phyloP scores from a whole-genome alignment of 2,797 vertebrate genomes.

The Ispidina picta region DNA sequence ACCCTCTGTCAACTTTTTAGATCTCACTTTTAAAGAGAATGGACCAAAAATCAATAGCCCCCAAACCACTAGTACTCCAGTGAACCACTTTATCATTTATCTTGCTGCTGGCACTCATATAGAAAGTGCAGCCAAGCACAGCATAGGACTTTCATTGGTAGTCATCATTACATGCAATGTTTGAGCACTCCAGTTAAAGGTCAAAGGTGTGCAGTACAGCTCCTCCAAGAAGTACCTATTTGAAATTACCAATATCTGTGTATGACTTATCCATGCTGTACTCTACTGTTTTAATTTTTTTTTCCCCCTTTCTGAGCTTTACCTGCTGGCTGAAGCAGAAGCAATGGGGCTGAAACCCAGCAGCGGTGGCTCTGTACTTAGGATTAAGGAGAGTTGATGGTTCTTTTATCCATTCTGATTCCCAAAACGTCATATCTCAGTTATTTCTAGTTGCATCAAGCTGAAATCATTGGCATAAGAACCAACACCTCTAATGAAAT shows the following conservation, averaged over 20 bases:
- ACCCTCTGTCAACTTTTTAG: slow-evolving; percentile 87
- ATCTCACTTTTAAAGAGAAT: slow-evolving; percentile 86
- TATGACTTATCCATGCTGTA: slow-evolving; percentile 24
- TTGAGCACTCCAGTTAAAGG: slow-evolving; percentile 78
- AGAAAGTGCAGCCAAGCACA: slow-evolving; percentile 85
- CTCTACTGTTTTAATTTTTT: background rate
- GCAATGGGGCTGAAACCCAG: background rate
- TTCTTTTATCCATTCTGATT: background rate
- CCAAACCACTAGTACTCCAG: slow-evolving; percentile 83
- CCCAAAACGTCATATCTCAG: background rate
- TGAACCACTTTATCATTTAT: slow-evolving; percentile 87
- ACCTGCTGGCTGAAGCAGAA: background rate
- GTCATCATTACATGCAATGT: slow-evolving; percentile 79
- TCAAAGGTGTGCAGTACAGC: slow-evolving; percentile 76
- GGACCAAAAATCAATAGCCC: slow-evolving; percentile 85
- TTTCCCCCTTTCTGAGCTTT: background rate
- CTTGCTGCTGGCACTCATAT: slow-evolving; percentile 86
- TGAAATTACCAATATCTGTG: slow-evolving; percentile 62
- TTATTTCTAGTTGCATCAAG: background rate
- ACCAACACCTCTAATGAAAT: background rate
- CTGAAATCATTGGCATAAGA: background rate
- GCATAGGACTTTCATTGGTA: slow-evolving; percentile 80
- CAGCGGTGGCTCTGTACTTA: background rate
- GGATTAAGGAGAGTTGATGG: background rate
- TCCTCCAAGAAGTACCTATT: slow-evolving; percentile 70